These are phyloP conservation scores for Stegastes partitus DNA, from an alignment of 2,113 vertebrate species.

Conservation along the genomic window DNA sequence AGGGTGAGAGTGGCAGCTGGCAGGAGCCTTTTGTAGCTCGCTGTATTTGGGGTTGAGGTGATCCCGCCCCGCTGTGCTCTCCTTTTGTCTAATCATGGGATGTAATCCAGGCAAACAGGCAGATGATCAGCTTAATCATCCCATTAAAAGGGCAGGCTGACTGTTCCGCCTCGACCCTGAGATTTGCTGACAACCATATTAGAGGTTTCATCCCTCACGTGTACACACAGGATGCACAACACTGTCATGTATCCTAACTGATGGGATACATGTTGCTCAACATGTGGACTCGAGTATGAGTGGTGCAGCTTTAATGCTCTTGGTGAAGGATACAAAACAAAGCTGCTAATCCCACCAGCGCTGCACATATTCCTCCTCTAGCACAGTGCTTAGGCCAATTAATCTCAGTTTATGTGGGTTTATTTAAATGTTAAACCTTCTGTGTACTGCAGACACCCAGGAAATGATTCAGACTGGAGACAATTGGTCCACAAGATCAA, in stretches of 20 bases:
- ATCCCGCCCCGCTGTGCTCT: slow-evolving; percentile 42
- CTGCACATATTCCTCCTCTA: not conserved
- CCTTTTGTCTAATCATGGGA: slow-evolving; percentile 67
- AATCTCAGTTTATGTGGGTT: no score
- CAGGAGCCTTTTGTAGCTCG: slow-evolving; percentile 72
- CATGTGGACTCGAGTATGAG: not conserved
- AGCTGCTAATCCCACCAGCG: not conserved
- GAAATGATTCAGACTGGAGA: no score
- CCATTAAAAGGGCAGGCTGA: slow-evolving; percentile 49
- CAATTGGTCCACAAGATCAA: no score
- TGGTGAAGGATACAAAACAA: not conserved
- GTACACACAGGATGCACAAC: slow-evolving; percentile 4
- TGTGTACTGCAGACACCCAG: no score
- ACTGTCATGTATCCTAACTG: not conserved
- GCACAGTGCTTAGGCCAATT: no score
- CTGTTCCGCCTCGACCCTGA: slow-evolving; percentile 34
- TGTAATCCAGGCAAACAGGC: slow-evolving; percentile 73
- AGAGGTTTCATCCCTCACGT: slow-evolving; percentile 44
- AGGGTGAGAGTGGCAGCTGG: slow-evolving; percentile 8
- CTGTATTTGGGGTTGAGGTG: slow-evolving; percentile 12
- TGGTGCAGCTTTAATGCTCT: slow-evolving; percentile 12
- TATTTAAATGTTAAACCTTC: no score
- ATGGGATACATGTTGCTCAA: slow-evolving; percentile 16
- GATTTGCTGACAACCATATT: slow-evolving; percentile 66
- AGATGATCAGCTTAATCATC: slow-evolving; percentile 69